Percentiles rank a stretch among this genome's conserved stretches.
Evolutionary conservation across 2,113 vertebrate genomes (phyloP).

Genomic region (Daubentonia madagascariensis): DNA sequence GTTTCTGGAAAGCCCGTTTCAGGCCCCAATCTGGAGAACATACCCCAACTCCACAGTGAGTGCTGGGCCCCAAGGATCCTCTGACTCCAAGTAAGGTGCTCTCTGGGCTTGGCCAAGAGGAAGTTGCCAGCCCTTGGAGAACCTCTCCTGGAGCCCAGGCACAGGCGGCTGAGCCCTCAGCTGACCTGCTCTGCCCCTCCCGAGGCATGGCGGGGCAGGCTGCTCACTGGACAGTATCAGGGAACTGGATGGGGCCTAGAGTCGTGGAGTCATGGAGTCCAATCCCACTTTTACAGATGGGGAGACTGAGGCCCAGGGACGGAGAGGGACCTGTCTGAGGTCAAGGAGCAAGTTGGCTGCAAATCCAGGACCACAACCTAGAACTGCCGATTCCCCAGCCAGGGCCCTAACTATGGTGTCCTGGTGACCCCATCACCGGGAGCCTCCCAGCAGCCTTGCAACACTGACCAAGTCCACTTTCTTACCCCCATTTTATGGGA

Average conservation of each 20-base stretch:
- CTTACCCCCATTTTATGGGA: neutral
- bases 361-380: neutral
- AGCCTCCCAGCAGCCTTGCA: neutral
- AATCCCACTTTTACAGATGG: neutral
- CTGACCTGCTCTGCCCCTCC: fast-evolving
- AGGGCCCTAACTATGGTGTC: too few species aligned
- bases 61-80: neutral
- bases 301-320: neutral
- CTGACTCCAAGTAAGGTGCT: neutral
- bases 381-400: neutral
- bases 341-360: neutral
- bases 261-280: neutral
- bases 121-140: neutral
- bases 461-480: neutral
- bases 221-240: neutral
- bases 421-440: fast-evolving
- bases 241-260: neutral
- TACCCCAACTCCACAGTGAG: constrained; percentile 35
- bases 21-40: neutral
- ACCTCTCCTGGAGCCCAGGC: neutral
- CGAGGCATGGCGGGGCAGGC: fast-evolving
- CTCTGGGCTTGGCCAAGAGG: neutral
- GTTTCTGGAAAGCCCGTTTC: constrained; percentile 40
- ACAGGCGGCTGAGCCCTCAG: fast-evolving
- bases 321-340: neutral